Evolutionary conservation across 2,888 invertebrate species (phyloP), one percentile per base, ranked within the genome.

Genomic region (Caenorhabditis uteleia): DNA sequence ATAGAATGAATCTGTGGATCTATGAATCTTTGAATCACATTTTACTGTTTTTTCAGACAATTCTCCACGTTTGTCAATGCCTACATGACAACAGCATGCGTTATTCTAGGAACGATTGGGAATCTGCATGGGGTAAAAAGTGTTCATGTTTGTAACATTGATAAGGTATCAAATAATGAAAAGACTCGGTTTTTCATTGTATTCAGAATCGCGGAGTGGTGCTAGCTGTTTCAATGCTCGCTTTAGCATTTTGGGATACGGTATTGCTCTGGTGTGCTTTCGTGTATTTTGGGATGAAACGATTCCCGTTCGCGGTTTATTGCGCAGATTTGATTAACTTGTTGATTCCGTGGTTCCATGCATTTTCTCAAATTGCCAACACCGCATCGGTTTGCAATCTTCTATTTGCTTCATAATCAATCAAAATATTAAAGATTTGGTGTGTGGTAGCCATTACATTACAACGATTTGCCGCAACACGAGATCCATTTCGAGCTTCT

Each of bases 231-330:
- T 77, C 79, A 0, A 69, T 79, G 53, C 40, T 80, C 31, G 70
- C 74, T 10, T 55, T 79, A n/a, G 79, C 79, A 10, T 61, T 79
- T 44, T 79, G 79, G 79, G 79, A 79, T 60, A 80, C 78, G 2
- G 53, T 77, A 14, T 68, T 79, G 1, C 62, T 79, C 6, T 78
- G 79, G 77, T 74, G 73, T 43, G 78, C 79, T 2, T 75, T 79
- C 50, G 64, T 79, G 64, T 79, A 79, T 49, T 79, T 78, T 49
- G 77, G 77, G 16, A 45, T 75, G 47, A 78, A 76, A 49, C 50
- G 65, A 21, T 39, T 26, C 29, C 18, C 14, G 5, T 39, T 16
- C 39, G 20, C 44, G 42, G 21, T 77, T 34, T 58, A 55, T 18
- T 12, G 54, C 3, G 48, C 39, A 14, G 68, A 66, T 18, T 14